Conservation (phyloP, 2,888 invertebrate species). For the Brachyptera putata region DNA sequence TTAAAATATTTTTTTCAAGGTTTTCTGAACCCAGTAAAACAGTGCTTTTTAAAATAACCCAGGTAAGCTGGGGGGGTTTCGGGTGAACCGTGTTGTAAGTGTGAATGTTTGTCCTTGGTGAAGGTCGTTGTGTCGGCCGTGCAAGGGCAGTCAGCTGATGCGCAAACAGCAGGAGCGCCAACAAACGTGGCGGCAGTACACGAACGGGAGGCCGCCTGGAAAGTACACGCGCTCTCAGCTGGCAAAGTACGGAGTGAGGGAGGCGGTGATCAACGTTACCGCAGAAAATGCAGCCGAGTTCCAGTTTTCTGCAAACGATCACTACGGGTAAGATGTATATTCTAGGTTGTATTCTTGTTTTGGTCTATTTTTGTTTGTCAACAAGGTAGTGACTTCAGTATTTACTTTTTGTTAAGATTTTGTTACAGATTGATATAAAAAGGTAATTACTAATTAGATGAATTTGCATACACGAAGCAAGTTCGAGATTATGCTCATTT, state of each 20-base stretch:
- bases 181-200: slow-evolving; percentile 7
- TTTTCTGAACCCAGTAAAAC: no score
- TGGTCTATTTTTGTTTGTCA: no score
- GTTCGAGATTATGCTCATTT: no score
- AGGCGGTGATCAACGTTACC: slow-evolving; percentile 40
- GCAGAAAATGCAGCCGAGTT: slow-evolving; percentile 42
- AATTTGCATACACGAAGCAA: no score
- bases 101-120: not conserved
- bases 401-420: no score
- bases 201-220: slow-evolving; percentile 9
- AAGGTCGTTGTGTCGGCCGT: not conserved
- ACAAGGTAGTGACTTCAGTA: no score
- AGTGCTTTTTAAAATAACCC: no score
- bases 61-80: no score
- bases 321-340: slow-evolving; percentile 37
- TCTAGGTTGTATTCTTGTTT: not conserved
- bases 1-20: no score
- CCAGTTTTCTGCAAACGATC: slow-evolving; percentile 42
- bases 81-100: no score
- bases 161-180: slow-evolving; percentile 3
- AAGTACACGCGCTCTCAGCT: slow-evolving; percentile 36
- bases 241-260: slow-evolving; percentile 35
- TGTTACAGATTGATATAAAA: no score
- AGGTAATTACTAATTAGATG: no score
- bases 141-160: slow-evolving; percentile 22